Evolutionary conservation across 1,140 invertebrate genomes (phyloP).

Genomic region (Centruroides sculpturatus): DNA sequence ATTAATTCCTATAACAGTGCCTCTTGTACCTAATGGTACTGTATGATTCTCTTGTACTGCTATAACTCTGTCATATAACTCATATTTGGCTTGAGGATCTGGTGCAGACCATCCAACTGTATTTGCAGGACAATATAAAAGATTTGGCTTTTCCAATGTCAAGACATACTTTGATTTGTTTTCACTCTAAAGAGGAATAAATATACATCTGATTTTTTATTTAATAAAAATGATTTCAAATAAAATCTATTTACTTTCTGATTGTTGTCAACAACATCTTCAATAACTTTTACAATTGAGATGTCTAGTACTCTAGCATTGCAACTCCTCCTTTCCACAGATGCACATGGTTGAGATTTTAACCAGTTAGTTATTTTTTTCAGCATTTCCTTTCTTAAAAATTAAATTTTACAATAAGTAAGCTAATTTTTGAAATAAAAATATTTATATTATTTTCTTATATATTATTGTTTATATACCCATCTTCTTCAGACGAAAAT

Average conservation of each 20-base stretch:
- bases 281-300: conserved; percentile 45
- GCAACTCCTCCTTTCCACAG: conserved; percentile 42
- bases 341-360: conserved; percentile 45
- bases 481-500: conserved; percentile 12
- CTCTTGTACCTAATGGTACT: conserved; percentile 63
- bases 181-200: no score
- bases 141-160: conserved; percentile 61
- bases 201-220: not conserved
- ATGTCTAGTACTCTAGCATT: conserved; percentile 52
- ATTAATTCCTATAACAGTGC: conserved; percentile 55
- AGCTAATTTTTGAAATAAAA: no score
- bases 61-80: conserved; percentile 69
- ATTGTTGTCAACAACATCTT: conserved; percentile 27
- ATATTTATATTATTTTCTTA: no score
- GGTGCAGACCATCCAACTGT: conserved; percentile 39
- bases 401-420: no score
- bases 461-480: no score
- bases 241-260: no score
- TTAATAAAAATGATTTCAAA: no score
- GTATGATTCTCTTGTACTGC: conserved; percentile 52
- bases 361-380: conserved; percentile 51
- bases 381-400: conserved; percentile 25
- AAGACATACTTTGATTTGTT: conserved; percentile 27
- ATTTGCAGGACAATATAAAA: conserved; percentile 40
- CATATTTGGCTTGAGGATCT: conserved; percentile 46